Percentiles rank a stretch among this genome's conserved stretches.
These are phyloP conservation scores for Xylota sylvarum DNA, from an alignment of 2,888 invertebrate species.

Conservation along the genomic window DNA sequence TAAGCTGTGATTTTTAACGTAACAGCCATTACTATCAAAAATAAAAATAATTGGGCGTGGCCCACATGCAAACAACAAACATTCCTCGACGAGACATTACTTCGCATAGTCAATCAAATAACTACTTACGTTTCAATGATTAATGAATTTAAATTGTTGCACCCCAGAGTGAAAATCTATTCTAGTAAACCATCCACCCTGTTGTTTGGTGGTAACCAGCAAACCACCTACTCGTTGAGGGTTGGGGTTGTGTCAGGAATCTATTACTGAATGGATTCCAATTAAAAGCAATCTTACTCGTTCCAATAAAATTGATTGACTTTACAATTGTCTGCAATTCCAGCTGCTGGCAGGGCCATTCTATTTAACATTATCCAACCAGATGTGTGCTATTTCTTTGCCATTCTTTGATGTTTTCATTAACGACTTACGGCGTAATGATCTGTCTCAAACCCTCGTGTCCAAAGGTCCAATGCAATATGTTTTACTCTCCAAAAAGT, in stretches of 20 bases:
- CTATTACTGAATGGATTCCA: slow-evolving; percentile 20
- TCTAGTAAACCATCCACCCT: slow-evolving; percentile 12
- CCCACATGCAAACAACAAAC: neutral
- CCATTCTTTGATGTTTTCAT: slow-evolving; percentile 42
- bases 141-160: slow-evolving; percentile 54
- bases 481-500: neutral
- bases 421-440: slow-evolving; percentile 36
- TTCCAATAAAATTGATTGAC: slow-evolving; percentile 37
- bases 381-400: neutral
- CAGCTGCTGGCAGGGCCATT: slow-evolving; percentile 30
- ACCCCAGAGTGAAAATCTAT: slow-evolving; percentile 1
- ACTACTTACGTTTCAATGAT: slow-evolving; percentile 18
- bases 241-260: slow-evolving; percentile 17
- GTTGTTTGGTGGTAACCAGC: neutral
- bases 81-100: neutral
- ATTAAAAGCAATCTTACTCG: slow-evolving; percentile 26
- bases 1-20: too few relatives aligned
- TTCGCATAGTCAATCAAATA: slow-evolving; percentile 29
- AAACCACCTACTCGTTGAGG: neutral
- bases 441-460: slow-evolving; percentile 15
- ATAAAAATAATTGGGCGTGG: too few relatives aligned
- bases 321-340: slow-evolving; percentile 31
- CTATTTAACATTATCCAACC: slow-evolving; percentile 2
- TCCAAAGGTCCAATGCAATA: slow-evolving; percentile 28
- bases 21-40: too few relatives aligned